phyloP scores from a whole-genome alignment of 2,888 invertebrate species.

The Limnephilus auricula region DNA sequence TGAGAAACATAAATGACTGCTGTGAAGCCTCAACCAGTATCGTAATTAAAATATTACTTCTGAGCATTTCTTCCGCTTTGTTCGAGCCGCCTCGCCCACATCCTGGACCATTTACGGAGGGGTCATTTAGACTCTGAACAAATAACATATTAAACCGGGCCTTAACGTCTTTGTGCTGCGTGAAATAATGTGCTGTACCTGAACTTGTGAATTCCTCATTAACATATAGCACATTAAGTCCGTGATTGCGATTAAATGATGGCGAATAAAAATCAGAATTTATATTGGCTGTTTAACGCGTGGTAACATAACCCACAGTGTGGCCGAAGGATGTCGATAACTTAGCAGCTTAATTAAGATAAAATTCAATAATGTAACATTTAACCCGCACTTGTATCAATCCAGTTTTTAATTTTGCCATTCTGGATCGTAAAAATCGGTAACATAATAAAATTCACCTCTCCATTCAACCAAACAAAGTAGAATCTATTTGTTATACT shows the following conservation, averaged over 20 bases:
- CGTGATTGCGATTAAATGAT: conserved; percentile 2
- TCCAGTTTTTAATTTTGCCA: not conserved
- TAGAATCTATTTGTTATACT: no score
- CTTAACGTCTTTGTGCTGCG: conserved; percentile 4
- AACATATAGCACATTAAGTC: not conserved
- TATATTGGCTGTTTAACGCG: not conserved
- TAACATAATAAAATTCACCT: no score
- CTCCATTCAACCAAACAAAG: no score
- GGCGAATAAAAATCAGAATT: not conserved
- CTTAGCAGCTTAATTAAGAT: not conserved
- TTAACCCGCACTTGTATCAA: not conserved
- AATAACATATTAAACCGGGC: conserved; percentile 10
- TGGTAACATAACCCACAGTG: not conserved
- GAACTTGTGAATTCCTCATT: conserved; percentile 22
- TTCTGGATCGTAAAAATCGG: not conserved
- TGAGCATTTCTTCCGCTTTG: not conserved
- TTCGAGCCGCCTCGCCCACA: conserved; percentile 35
- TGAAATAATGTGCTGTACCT: not conserved
- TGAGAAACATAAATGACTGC: conserved; percentile 22
- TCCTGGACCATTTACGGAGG: not conserved
- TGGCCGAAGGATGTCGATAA: not conserved
- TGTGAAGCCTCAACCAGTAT: conserved; percentile 19
- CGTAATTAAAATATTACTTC: conserved; percentile 32
- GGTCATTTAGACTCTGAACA: conserved; percentile 21
- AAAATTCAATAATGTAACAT: not conserved